These are phyloP conservation scores for Tenrec ecaudatus DNA, from an alignment of 2,113 vertebrate genomes.

Conservation along the genomic window DNA sequence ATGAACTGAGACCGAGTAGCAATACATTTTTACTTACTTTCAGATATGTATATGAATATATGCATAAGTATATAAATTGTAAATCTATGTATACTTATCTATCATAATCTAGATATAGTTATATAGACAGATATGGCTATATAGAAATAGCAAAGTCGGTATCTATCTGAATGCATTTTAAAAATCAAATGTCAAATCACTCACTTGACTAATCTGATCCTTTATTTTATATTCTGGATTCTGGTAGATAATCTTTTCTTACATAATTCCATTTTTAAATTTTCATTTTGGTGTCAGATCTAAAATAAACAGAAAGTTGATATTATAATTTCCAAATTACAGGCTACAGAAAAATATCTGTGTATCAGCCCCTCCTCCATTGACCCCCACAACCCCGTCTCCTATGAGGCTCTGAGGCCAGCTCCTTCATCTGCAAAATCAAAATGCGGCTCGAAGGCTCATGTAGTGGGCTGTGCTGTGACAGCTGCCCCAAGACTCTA, in stretches of 20 bases:
- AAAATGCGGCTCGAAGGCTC: slow-evolving; percentile 48
- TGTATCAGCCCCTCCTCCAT: neutral
- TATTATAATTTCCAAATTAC: neutral
- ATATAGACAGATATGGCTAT: too few species aligned
- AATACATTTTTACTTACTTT: too few species aligned
- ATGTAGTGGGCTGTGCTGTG: slow-evolving; percentile 63
- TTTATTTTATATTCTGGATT: slow-evolving; percentile 18
- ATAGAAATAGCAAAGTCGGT: too few species aligned
- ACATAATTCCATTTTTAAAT: neutral
- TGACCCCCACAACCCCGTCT: neutral
- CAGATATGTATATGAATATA: too few species aligned
- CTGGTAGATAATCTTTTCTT: neutral
- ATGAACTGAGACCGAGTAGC: too few species aligned
- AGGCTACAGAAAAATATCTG: neutral
- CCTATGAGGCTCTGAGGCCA: neutral
- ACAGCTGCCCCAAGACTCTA: slow-evolving; percentile 77
- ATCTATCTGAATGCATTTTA: neutral
- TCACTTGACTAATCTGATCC: neutral
- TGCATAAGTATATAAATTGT: too few species aligned
- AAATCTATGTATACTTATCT: too few species aligned
- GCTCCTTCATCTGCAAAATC: slow-evolving; percentile 60
- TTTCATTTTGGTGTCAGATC: neutral
- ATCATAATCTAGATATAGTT: too few species aligned
- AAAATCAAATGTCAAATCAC: neutral
- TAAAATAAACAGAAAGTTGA: neutral